phyloP scores from a whole-genome alignment of 2,888 invertebrate species.

The Melipona beecheii region DNA sequence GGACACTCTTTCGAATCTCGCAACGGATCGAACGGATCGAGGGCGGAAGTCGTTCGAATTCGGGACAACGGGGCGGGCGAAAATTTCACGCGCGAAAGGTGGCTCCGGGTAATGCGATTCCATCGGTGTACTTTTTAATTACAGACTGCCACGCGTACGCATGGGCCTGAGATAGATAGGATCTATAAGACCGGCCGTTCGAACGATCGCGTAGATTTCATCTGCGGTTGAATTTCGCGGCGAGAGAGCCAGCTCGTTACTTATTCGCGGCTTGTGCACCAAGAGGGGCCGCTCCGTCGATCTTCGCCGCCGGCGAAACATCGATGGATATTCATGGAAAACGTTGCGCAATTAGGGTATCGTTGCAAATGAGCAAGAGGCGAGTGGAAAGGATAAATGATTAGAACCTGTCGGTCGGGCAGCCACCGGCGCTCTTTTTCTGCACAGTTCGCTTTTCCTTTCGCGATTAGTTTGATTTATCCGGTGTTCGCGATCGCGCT shows the following conservation, averaged over 20 bases:
- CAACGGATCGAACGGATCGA: not conserved
- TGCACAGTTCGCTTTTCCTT: slow-evolving; percentile 28
- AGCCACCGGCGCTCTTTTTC: slow-evolving; percentile 29
- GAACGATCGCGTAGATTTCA: slow-evolving; percentile 36
- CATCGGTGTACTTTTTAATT: slow-evolving; percentile 48
- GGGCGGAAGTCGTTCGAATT: not conserved
- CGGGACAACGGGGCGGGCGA: slow-evolving; percentile 5
- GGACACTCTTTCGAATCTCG: not conserved
- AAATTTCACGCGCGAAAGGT: slow-evolving; percentile 5
- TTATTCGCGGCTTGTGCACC: slow-evolving; percentile 25
- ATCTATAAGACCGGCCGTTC: slow-evolving; percentile 39
- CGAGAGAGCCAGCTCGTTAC: slow-evolving; percentile 24
- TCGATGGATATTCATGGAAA: slow-evolving; percentile 39
- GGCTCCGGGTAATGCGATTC: slow-evolving; percentile 31
- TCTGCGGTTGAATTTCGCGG: slow-evolving; percentile 25
- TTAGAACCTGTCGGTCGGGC: slow-evolving; percentile 42
- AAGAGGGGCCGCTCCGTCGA: not conserved
- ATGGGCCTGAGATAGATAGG: slow-evolving; percentile 35
- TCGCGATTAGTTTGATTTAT: slow-evolving; percentile 8
- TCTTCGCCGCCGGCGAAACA: slow-evolving; percentile 25
- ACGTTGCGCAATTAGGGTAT: slow-evolving; percentile 28
- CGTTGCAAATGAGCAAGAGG: slow-evolving; percentile 15
- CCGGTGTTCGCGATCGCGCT: slow-evolving; percentile 23
- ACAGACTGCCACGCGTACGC: slow-evolving; percentile 39
- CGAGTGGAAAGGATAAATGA: slow-evolving; percentile 43